Percentiles rank a stretch among this genome's conserved stretches.
Conservation (phyloP, 2,888 invertebrate species). For the Hirtodrosophila confusa region DNA sequence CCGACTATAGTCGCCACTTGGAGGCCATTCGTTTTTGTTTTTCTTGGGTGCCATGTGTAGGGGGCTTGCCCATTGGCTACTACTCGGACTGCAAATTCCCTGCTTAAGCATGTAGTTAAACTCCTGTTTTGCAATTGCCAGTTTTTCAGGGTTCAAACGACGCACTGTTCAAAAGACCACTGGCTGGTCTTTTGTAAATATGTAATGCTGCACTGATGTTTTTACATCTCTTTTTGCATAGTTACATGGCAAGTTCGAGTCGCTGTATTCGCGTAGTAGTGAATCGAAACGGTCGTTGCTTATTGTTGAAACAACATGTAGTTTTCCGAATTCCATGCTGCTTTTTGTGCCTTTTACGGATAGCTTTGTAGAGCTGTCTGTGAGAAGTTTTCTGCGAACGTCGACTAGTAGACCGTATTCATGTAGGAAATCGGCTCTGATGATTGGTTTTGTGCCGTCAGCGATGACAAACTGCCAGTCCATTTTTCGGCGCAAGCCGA, state of each 20-base stretch:
- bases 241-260: neutral
- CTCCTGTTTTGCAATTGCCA: conserved; percentile 32
- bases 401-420: conserved; percentile 12
- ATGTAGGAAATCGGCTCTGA: conserved; percentile 20
- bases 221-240: neutral
- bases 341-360: neutral
- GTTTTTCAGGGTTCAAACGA: conserved; percentile 36
- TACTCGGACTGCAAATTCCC: conserved; percentile 45
- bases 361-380: conserved; percentile 9
- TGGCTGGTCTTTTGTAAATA: conserved; percentile 35
- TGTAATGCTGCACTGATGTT: conserved; percentile 21
- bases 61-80: conserved; percentile 40
- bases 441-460: conserved; percentile 15
- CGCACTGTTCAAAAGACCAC: conserved; percentile 34
- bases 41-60: conserved; percentile 39
- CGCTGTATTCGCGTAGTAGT: conserved; percentile 5
- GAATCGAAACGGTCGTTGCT: conserved; percentile 6
- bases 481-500: too few species aligned
- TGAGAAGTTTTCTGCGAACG: conserved; percentile 2
- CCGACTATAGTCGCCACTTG: too few species aligned
- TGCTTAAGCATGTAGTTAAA: conserved; percentile 41
- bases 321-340: neutral
- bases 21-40: too few species aligned
- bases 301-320: conserved; percentile 1
- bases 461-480: conserved; percentile 14